Base-by-base conservation (phyloP, 2,113 vertebrate genomes). In the Equus quagga region DNA sequence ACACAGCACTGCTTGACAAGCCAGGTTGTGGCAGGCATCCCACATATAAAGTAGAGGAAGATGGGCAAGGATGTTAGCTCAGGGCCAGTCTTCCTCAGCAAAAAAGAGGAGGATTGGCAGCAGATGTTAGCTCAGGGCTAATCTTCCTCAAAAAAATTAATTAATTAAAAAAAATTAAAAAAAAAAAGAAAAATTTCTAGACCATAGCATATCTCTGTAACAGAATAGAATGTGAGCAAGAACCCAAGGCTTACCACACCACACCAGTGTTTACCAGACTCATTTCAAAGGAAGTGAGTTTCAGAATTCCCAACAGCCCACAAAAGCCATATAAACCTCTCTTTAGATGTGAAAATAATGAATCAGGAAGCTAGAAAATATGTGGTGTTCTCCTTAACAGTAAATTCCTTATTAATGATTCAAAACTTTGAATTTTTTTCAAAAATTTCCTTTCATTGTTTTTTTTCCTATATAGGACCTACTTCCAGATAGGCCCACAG, bases 331-430 rank as follows among this genome's bases (percentile, higher is more conserved):
- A 56, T 17, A 67, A 62, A 62, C 33, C 8, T 62, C 70, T 81
- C 72, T 90, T 28, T 21, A 49, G 33, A 2, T 18, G 67, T 46
- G 72, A 81, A 95, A 64, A 46, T 18, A 70, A 10, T 81, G 23
- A 91, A 26, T 69, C 33, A 54, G 79, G 78, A 96, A 94, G 54
- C 62, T 84, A 24, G 62, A 86, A 86, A 82, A 76, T 44, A 49
- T 3, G 1, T 11, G 19, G 54, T 33, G 0, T 10, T 31, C 33
- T 89, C 10, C 13, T 75, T 87, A 58, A 69, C n/a, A 46, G 19
- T 28, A 87, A 49, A 65, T 69, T 84, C 46, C 33, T 76, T 36
- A 70, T 44, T 79, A 60, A 82, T 28, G 56, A 87, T 69, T 86
- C 67, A 82, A 72, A 82, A 76, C 5, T 64, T 41, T 41, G 36